Percentiles rank a stretch among this genome's conserved stretches.
Conservation (phyloP, 2,797 vertebrate genomes). For the Melanotaenia parkinsoni region DNA sequence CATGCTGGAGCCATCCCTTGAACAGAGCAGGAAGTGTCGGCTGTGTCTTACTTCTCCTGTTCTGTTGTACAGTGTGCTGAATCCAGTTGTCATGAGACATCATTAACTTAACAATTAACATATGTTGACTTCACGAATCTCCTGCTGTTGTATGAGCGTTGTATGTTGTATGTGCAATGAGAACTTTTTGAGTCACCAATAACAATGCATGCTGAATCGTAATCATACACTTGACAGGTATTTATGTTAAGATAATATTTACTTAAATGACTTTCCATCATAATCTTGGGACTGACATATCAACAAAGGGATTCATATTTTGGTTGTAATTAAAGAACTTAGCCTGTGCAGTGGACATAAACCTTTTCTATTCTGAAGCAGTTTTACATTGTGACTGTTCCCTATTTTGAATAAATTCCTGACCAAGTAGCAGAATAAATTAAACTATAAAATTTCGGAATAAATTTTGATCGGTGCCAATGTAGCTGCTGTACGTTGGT, state of each 20-base stretch:
- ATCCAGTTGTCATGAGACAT: slow-evolving; percentile 44
- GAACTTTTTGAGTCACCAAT: background rate
- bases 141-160: slow-evolving; percentile 17
- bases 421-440: background rate
- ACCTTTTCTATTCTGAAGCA: slow-evolving; percentile 15
- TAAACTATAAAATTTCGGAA: background rate
- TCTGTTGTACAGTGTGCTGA: slow-evolving; percentile 36
- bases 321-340: slow-evolving; percentile 23
- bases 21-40: slow-evolving; percentile 78
- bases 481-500: no score
- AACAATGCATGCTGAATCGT: background rate
- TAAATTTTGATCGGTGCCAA: background rate
- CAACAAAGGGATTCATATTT: slow-evolving; percentile 17
- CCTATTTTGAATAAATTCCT: background rate
- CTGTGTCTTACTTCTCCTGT: slow-evolving; percentile 74
- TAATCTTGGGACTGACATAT: slow-evolving; percentile 8
- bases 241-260: slow-evolving; percentile 3
- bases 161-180: background rate
- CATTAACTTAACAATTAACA: slow-evolving; percentile 23
- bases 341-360: slow-evolving; percentile 1
- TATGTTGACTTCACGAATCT: slow-evolving; percentile 42
- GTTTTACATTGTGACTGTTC: background rate
- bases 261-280: background rate
- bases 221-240: slow-evolving; percentile 6
- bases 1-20: slow-evolving; percentile 82